Evolutionary conservation across 2,113 vertebrate genomes (phyloP), one percentile per base, ranked within the genome.

Genomic region (Pseudopipra pipra): DNA sequence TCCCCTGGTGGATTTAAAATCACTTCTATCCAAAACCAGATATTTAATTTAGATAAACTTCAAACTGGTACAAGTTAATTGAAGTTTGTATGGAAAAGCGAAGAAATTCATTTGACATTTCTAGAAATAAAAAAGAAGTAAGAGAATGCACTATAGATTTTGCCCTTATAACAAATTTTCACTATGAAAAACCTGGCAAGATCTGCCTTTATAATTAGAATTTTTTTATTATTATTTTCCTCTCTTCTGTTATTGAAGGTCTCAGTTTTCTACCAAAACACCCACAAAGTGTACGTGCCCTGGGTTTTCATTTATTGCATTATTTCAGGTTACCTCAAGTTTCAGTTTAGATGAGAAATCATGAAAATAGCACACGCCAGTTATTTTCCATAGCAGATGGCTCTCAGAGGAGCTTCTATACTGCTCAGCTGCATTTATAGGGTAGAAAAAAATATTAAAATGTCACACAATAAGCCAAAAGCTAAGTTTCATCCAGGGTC

Each of bases 21-120:
- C 35, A 56, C 44, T 88, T 81, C 8, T 89, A 75, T 84, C 73
- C 56, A 84, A 86, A 84, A 11, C 23, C 28, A 78, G 68, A 90
- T 96, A 82, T 92, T 94, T 93, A 95, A 93, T 95, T 93, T 92
- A 81, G 80, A 94, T 96, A 86, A 84, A 86, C 22, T 78, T 92
- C 79, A 78, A 49, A 75, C 39, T 65, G 28, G 24, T 85, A 59
- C 3, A 19, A 81, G 12, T 81, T 65, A 92, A 82, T 75, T 85
- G 68, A 86, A 78, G 44, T 68, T 95, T 93, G 6, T 88, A 37
- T 87, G 65, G 76, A 87, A 81, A 67, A 90, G 39, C 37, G 65
- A 87, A 84, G 49, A 79, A 92, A 90, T 93, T 84, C 1, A 59
- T 89, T 72, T 93, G 61, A 86, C 39, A 90, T 80, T 74, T 94